Conservation (phyloP, 2,113 vertebrate genomes). For the Pteronura brasiliensis region DNA sequence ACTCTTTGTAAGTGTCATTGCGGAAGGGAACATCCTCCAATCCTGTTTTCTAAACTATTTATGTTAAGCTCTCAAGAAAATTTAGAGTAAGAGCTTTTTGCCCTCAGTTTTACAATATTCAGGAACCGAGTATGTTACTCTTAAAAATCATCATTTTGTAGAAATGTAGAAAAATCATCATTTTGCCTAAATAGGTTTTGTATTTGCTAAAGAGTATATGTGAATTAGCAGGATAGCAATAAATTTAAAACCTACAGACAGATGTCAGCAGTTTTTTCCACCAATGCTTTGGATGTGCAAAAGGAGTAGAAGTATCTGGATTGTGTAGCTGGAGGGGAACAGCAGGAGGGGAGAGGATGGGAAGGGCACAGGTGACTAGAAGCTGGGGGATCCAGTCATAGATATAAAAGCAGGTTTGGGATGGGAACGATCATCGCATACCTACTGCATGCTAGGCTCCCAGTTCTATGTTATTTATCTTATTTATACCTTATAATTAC, state of each 20-base stretch:
- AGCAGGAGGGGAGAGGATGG: not conserved
- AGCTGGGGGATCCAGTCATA: not conserved
- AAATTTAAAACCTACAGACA: not conserved
- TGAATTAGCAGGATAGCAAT: not conserved
- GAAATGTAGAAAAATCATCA: not conserved
- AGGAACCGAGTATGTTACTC: not conserved
- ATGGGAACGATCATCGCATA: not conserved
- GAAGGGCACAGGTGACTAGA: not conserved
- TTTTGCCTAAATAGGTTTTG: not conserved
- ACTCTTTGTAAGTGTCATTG: not conserved
- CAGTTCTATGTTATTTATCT: not conserved
- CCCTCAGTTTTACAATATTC: conserved; percentile 10
- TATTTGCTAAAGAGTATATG: not conserved
- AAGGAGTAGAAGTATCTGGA: not conserved
- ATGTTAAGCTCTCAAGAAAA: not conserved
- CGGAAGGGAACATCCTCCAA: not conserved
- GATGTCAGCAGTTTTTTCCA: not conserved
- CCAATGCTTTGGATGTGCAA: not conserved
- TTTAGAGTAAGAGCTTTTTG: not conserved
- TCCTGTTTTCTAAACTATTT: not conserved
- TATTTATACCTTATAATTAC: not conserved
- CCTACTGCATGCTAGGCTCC: not conserved
- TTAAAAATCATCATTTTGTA: not conserved
- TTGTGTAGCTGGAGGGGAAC: not conserved
- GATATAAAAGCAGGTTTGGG: not conserved